Percentiles rank a stretch among this genome's conserved stretches.
Evolutionary conservation across 2,888 invertebrate genomes (phyloP).

Genomic region (Eudemis profundana): DNA sequence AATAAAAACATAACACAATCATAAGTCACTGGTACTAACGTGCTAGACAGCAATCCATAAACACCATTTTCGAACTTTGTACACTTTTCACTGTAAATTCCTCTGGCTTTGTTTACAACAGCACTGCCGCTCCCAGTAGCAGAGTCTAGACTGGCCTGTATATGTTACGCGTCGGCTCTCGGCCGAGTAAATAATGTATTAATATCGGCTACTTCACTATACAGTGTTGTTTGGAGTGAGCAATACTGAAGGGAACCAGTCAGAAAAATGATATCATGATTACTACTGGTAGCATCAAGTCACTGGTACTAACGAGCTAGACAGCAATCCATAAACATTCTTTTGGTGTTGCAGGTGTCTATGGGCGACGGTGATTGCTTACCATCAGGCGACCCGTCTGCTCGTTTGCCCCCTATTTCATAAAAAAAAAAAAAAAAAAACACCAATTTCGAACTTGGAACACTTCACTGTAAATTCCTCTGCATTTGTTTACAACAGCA

Average conservation of each 20-base stretch:
- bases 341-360: too few species aligned
- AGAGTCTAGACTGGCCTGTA: conserved; percentile 38
- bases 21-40: too few species aligned
- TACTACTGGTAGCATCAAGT: too few species aligned
- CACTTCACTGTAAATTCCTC: conserved; percentile 36
- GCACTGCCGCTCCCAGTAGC: conserved; percentile 16
- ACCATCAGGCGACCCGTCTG: too few species aligned
- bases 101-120: too few species aligned
- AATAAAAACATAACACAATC: too few species aligned
- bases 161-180: conserved; percentile 42
- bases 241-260: background rate
- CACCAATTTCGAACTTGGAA: conserved; percentile 60
- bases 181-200: conserved; percentile 65
- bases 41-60: conserved; percentile 73
- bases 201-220: conserved; percentile 58
- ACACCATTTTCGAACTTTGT: conserved; percentile 63
- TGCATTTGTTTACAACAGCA: background rate
- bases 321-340: conserved; percentile 76
- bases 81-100: conserved; percentile 39
- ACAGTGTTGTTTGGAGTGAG: background rate
- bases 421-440: too few species aligned
- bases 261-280: too few species aligned
- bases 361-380: too few species aligned
- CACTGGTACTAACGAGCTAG: conserved; percentile 69
- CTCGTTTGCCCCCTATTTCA: too few species aligned